These are phyloP conservation scores for Helicoverpa armigera DNA, from an alignment of 1,140 invertebrate genomes.

Conservation along the genomic window DNA sequence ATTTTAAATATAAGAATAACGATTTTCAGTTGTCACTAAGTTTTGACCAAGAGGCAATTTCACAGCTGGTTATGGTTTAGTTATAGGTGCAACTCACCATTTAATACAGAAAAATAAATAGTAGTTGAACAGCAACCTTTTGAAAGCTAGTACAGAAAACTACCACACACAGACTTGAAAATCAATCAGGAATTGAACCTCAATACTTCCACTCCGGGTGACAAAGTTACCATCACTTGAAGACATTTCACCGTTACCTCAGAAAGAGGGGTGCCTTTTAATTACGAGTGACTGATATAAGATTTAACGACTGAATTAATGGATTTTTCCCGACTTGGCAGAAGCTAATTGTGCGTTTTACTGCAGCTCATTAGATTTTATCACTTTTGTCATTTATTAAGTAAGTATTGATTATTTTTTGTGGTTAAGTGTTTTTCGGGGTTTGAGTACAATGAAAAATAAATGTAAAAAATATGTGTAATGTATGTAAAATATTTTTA, in stretches of 20 bases:
- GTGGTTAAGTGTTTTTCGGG: not conserved
- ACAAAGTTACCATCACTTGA: slow-evolving; percentile 6
- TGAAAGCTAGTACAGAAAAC: too few species aligned
- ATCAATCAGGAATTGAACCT: not conserved
- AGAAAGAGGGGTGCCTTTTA: slow-evolving; percentile 51
- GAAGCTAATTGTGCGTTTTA: slow-evolving; percentile 55
- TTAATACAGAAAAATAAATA: too few species aligned
- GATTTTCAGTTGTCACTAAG: too few species aligned
- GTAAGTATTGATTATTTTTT: slow-evolving; percentile 46
- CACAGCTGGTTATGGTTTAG: too few species aligned
- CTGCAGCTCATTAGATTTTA: slow-evolving; percentile 46
- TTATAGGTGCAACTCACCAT: too few species aligned
- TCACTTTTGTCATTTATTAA: slow-evolving; percentile 41
- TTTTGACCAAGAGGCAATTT: too few species aligned
- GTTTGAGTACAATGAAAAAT: too few species aligned
- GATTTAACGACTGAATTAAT: slow-evolving; percentile 56
- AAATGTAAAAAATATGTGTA: too few species aligned
- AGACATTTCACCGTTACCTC: slow-evolving; percentile 11
- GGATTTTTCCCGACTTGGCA: slow-evolving; percentile 53
- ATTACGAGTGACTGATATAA: slow-evolving; percentile 58
- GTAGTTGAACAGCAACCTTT: too few species aligned
- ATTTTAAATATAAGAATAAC: too few species aligned
- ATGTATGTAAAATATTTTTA: too few species aligned
- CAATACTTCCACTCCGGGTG: not conserved
- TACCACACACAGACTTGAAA: too few species aligned